These are phyloP conservation scores for Gonocerus acuteangulatus DNA, from an alignment of 2,888 invertebrate genomes.

Conservation along the genomic window DNA sequence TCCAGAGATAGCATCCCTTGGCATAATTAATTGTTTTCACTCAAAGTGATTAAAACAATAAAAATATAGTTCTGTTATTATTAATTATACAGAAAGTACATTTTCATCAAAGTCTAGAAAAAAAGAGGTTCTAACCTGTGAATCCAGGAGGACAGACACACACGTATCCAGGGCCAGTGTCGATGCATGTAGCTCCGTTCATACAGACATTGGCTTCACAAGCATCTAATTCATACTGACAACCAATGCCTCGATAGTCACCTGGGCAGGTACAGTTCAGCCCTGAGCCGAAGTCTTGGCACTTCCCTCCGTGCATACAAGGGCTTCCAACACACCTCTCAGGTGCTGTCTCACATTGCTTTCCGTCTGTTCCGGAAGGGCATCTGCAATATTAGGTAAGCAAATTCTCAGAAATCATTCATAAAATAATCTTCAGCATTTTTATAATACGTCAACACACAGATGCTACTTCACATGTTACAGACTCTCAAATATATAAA, in stretches of 20 bases:
- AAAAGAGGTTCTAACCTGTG: conserved; percentile 44
- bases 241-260: conserved; percentile 80
- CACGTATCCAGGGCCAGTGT: conserved; percentile 74
- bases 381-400: conserved; percentile 50
- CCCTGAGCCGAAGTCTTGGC: conserved; percentile 91
- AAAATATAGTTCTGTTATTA: too few species aligned
- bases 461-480: too few species aligned
- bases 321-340: conserved; percentile 88
- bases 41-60: too few species aligned
- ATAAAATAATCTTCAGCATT: too few species aligned
- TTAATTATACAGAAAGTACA: not conserved
- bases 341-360: conserved; percentile 93
- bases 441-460: too few species aligned
- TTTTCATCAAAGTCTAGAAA: not conserved
- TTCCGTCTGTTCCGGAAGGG: conserved; percentile 91
- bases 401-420: too few species aligned
- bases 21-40: too few species aligned
- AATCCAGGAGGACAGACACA: conserved; percentile 79
- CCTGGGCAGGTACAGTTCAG: conserved; percentile 86
- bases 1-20: too few species aligned
- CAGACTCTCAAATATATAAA: too few species aligned
- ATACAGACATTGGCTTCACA: conserved; percentile 83
- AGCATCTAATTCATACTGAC: conserved; percentile 88
- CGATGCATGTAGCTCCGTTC: conserved; percentile 86
- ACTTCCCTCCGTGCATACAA: conserved; percentile 92